A percentile compares a stretch with the other conserved stretches of the same genome.
phyloP scores from a whole-genome alignment of 2,797 vertebrate genomes.

The Myotis daubentonii region DNA sequence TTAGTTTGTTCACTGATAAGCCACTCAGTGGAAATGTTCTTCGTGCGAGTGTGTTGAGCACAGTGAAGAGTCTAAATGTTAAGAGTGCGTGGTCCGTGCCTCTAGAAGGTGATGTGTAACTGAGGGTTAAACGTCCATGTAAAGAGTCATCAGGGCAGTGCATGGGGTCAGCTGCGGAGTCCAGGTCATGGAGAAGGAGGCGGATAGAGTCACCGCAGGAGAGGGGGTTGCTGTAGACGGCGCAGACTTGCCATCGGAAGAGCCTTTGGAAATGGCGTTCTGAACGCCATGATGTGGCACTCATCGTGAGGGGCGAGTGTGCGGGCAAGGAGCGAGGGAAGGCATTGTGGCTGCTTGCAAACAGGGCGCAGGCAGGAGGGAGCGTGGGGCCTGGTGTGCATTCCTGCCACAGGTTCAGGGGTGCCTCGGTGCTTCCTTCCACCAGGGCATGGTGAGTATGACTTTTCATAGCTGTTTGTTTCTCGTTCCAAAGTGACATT shows the following conservation, averaged over 20 bases:
- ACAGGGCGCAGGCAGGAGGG: too few relatives aligned
- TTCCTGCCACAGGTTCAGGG: neutral
- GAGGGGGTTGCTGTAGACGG: neutral
- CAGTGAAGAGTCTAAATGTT: neutral
- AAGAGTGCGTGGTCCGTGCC: neutral
- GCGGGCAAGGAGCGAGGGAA: neutral
- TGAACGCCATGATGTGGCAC: neutral
- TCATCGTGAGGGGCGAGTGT: neutral
- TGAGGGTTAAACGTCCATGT: neutral
- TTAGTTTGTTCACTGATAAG: neutral
- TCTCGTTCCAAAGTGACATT: conserved; percentile 90
- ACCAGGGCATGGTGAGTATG: neutral
- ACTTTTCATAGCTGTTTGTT: neutral
- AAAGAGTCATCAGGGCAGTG: neutral
- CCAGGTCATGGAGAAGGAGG: neutral
- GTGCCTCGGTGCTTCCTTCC: neutral
- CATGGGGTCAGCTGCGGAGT: neutral
- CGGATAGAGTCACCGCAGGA: neutral
- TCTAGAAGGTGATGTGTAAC: neutral
- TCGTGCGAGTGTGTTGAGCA: neutral
- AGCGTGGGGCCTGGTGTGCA: neutral
- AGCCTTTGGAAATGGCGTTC: neutral
- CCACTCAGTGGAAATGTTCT: neutral
- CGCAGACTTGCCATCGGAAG: neutral
- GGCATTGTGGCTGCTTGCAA: rapidly evolving